These are phyloP conservation scores for Nephotettix cincticeps DNA, from an alignment of 1,140 invertebrate species.

Conservation along the genomic window DNA sequence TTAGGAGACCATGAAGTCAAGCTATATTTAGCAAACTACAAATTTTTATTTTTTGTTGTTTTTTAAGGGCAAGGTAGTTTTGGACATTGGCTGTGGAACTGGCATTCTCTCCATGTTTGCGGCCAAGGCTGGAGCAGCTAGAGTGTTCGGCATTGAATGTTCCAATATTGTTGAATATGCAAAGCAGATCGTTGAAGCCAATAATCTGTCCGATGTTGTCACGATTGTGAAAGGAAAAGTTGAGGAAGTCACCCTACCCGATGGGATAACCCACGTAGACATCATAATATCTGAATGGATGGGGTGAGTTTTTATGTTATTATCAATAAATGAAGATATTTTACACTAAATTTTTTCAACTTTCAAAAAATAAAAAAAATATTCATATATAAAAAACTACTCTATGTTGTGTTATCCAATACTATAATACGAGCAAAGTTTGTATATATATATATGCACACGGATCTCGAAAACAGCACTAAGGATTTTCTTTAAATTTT, in stretches of 20 bases:
- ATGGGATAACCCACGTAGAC: slow-evolving; percentile 84
- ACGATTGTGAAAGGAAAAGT: slow-evolving; percentile 89
- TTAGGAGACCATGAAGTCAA: too few species aligned
- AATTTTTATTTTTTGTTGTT: slow-evolving; percentile 32
- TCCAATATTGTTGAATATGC: slow-evolving; percentile 97
- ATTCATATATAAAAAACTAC: too few species aligned
- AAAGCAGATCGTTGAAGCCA: slow-evolving; percentile 86
- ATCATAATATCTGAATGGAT: slow-evolving; percentile 99
- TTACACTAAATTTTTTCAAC: too few species aligned
- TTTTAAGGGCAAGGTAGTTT: slow-evolving; percentile 70
- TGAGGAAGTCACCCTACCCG: slow-evolving; percentile 74
- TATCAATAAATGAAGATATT: too few species aligned
- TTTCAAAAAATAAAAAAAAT: too few species aligned
- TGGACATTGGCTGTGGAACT: slow-evolving; percentile 99
- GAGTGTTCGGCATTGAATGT: slow-evolving; percentile 95
- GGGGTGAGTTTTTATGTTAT: slow-evolving; percentile 57
- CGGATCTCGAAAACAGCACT: too few species aligned
- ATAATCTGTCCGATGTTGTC: slow-evolving; percentile 79
- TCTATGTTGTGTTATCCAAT: too few species aligned
- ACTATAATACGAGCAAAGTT: too few species aligned
- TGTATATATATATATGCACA: too few species aligned
- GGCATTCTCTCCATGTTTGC: slow-evolving; percentile 99
- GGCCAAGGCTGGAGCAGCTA: slow-evolving; percentile 93
- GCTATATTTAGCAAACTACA: too few species aligned
- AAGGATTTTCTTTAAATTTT: too few species aligned